Percentiles rank a stretch among this genome's conserved stretches.
Conservation (phyloP, 2,888 invertebrate genomes). For the Chrysotoxum bicinctum region DNA sequence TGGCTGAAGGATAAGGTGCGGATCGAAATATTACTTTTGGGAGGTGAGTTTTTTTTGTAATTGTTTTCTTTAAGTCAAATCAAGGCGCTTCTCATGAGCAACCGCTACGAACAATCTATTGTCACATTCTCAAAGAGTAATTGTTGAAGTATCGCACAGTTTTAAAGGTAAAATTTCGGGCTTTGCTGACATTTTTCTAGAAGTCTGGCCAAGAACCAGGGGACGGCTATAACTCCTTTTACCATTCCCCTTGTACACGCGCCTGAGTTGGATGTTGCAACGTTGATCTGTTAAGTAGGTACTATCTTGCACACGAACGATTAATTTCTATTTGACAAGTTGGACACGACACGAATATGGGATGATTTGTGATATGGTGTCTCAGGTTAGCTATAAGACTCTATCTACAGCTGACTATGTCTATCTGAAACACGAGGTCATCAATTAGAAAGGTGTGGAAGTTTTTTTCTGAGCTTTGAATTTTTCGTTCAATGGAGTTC, state of each 20-base stretch:
- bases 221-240: neutral
- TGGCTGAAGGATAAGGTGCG: neutral
- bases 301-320: constrained; percentile 68
- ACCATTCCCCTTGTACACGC: neutral
- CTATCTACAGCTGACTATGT: constrained; percentile 36
- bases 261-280: constrained; percentile 1
- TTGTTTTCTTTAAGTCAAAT: neutral
- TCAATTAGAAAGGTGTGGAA: constrained; percentile 65
- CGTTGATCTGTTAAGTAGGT: constrained; percentile 31
- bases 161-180: no score
- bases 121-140: no score
- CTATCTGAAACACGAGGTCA: constrained; percentile 62
- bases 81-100: no score
- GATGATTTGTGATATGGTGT: constrained; percentile 64
- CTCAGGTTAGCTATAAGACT: constrained; percentile 22
- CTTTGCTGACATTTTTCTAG: no score
- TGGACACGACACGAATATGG: constrained; percentile 71
- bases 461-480: constrained; percentile 29
- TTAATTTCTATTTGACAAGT: constrained; percentile 69
- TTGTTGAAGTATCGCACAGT: no score
- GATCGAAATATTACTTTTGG: neutral
- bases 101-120: no score
- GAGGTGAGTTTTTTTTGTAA: neutral
- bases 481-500: constrained; percentile 16
- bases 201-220: neutral